Percentiles rank a stretch among this genome's conserved stretches.
Evolutionary conservation across 2,113 vertebrate genomes (phyloP).

Genomic region (Microcebus griseorufus): DNA sequence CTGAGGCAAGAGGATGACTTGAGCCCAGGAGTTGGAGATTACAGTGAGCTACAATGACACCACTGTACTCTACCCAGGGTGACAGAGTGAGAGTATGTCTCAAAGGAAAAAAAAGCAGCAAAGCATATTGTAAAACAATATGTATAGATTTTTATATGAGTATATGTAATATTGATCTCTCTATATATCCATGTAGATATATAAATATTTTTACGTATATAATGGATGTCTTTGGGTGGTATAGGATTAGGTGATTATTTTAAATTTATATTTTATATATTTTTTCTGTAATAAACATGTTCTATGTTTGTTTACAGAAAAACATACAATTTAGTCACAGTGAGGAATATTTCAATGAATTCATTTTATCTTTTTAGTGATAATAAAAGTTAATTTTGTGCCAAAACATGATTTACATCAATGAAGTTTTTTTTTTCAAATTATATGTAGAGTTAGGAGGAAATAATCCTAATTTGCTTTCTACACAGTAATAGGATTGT

Average conservation of each 20-base stretch:
- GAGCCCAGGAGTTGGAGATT: no score
- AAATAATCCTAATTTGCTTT: neutral
- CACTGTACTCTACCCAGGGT: no score
- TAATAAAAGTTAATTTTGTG: slow-evolving; percentile 8
- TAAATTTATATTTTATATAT: neutral
- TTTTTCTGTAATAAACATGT: neutral
- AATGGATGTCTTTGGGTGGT: neutral
- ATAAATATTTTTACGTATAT: neutral
- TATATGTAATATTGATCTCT: neutral
- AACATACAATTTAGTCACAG: neutral
- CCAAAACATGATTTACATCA: neutral
- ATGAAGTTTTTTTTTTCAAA: neutral
- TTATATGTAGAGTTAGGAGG: neutral
- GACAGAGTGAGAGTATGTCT: no score
- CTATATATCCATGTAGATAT: neutral
- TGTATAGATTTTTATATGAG: neutral
- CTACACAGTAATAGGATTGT: neutral
- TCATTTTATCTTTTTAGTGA: neutral
- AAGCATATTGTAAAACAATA: neutral
- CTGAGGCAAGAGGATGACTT: no score
- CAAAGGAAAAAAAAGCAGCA: no score
- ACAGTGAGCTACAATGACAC: no score
- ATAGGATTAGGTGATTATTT: neutral
- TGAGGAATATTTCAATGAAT: slow-evolving; percentile 16
- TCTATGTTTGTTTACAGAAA: slow-evolving; percentile 43